These are phyloP conservation scores for Premnoplex brunnescens DNA, from an alignment of 2,797 vertebrate genomes.

Conservation along the genomic window DNA sequence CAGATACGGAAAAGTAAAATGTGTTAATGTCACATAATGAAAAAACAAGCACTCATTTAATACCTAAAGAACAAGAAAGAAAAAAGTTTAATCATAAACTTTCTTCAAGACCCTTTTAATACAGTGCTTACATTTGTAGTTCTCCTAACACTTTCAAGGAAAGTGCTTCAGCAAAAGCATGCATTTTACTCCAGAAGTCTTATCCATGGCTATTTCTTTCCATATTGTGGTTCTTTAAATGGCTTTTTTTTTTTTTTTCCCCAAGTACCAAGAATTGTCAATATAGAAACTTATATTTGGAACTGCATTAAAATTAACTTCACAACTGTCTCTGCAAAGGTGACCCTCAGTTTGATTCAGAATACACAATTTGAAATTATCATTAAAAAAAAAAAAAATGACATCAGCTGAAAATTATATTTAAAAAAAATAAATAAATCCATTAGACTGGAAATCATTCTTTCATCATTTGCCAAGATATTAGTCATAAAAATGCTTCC, in stretches of 20 bases:
- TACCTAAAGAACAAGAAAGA: not conserved
- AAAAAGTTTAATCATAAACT: not conserved
- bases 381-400: not conserved
- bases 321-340: not conserved
- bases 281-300: not conserved
- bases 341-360: not conserved
- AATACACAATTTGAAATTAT: not conserved
- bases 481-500: not conserved
- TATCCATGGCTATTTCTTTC: not conserved
- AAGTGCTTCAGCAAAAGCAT: not conserved
- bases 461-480: not conserved
- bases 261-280: not conserved
- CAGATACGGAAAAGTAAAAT: not conserved
- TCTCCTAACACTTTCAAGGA: not conserved
- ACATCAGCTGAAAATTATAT: not conserved
- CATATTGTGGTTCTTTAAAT: rapidly evolving
- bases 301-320: not conserved
- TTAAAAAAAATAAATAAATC: not conserved
- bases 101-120: not conserved
- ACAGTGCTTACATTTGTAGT: not conserved
- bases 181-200: not conserved
- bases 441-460: not conserved
- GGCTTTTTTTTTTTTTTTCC: not conserved
- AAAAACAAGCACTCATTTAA: not conserved
- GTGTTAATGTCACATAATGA: not conserved